phyloP scores from a whole-genome alignment of 92 coral and sea anemone species.

The Plumapathes pennacea region DNA sequence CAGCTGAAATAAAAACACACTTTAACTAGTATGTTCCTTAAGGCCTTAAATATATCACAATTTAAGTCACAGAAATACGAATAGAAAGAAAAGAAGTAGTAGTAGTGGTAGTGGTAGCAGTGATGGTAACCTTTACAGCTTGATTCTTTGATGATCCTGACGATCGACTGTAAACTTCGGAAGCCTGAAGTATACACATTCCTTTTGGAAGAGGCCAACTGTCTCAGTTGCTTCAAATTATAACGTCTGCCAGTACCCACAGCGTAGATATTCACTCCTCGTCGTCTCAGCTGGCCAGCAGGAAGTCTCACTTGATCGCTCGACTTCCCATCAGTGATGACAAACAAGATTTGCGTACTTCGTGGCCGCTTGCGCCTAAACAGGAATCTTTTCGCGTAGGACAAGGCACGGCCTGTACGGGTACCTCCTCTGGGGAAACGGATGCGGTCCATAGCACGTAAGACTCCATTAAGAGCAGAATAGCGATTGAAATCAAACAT shows the following conservation, averaged over 20 bases:
- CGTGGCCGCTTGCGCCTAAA: slow-evolving; percentile 42
- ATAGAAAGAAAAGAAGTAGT: too few species aligned
- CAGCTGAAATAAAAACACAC: background rate
- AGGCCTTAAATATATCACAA: too few species aligned
- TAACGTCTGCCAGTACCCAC: slow-evolving; percentile 37
- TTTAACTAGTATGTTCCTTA: background rate
- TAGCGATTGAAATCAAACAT: slow-evolving; percentile 14
- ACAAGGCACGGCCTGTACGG: slow-evolving; percentile 35
- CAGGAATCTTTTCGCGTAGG: slow-evolving; percentile 21
- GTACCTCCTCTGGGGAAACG: slow-evolving; percentile 49
- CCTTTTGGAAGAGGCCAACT: slow-evolving; percentile 22
- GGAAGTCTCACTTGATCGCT: slow-evolving; percentile 32
- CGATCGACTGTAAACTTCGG: slow-evolving; percentile 13
- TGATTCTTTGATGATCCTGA: slow-evolving; percentile 21
- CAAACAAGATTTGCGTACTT: slow-evolving; percentile 41
- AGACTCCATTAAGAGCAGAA: background rate
- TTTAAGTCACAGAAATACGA: too few species aligned
- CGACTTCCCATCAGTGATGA: slow-evolving; percentile 61
- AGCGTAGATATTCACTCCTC: slow-evolving; percentile 16
- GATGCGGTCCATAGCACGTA: slow-evolving; percentile 13
- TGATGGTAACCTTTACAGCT: slow-evolving; percentile 58
- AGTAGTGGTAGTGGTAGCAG: too few species aligned
- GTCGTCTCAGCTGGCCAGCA: slow-evolving; percentile 21
- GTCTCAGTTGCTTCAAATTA: slow-evolving; percentile 16
- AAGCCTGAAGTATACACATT: slow-evolving; percentile 24